These are phyloP conservation scores for Prunella strophiata DNA, from an alignment of 2,797 vertebrate species.

Conservation along the genomic window DNA sequence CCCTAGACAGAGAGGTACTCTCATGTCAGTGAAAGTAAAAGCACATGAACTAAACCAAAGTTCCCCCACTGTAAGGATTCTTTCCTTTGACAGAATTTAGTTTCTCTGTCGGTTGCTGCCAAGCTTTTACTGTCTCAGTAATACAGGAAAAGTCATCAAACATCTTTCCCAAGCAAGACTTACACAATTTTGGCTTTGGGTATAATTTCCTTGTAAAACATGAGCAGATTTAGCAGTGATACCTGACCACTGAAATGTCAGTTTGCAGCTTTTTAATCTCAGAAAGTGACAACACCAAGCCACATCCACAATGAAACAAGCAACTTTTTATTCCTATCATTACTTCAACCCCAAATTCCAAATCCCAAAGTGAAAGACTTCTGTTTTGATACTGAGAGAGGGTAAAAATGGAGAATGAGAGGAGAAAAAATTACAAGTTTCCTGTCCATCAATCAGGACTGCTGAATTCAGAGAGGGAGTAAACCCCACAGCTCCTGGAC, in stretches of 20 bases:
- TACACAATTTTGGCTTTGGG: background rate
- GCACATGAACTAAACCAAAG: background rate
- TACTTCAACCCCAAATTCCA: background rate
- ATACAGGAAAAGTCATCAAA: background rate
- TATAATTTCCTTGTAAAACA: background rate
- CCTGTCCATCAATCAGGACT: background rate
- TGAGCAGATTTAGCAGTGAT: background rate
- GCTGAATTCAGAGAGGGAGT: background rate
- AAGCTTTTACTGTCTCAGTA: background rate
- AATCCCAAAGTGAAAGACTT: background rate
- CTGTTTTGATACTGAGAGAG: background rate
- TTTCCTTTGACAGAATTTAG: background rate
- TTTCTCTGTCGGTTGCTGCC: background rate
- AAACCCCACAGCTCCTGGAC: background rate
- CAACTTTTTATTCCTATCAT: background rate
- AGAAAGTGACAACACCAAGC: background rate
- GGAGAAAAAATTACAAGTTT: background rate
- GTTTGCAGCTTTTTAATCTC: background rate
- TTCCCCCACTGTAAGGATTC: background rate
- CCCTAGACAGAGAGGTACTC: background rate
- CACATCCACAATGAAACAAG: background rate
- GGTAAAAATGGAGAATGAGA: background rate
- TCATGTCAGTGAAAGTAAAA: background rate
- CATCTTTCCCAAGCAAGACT: background rate
- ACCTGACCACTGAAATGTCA: background rate